Conservation (phyloP, 37 sponge, comb jelly and placozoan genomes). For the Lycopodina hypogea region DNA sequence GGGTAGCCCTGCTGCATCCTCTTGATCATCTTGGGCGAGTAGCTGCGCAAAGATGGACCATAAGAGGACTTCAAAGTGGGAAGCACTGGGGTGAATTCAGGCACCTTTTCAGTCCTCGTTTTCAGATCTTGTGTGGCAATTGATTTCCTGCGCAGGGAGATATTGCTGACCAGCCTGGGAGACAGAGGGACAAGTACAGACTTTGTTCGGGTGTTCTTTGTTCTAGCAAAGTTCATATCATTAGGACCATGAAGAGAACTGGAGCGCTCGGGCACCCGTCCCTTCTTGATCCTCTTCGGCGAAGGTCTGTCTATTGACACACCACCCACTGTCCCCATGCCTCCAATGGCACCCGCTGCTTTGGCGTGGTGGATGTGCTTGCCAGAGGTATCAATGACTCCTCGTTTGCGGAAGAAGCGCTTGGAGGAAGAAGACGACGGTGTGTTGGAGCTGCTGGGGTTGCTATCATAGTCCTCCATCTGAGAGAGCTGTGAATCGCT, state of each 20-base stretch:
- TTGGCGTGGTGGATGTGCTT: neutral
- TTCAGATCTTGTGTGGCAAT: slow-evolving; percentile 23
- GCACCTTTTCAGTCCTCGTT: neutral
- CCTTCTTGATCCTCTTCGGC: slow-evolving; percentile 25
- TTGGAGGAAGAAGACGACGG: too few relatives aligned
- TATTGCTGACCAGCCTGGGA: too few relatives aligned
- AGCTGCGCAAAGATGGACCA: neutral
- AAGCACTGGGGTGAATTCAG: neutral
- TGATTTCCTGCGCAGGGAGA: slow-evolving; percentile 22
- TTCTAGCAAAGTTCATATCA: slow-evolving; percentile 3
- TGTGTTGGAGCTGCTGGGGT: neutral
- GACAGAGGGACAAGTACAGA: too few relatives aligned
- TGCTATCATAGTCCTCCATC: slow-evolving; percentile 2
- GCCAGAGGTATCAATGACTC: neutral
- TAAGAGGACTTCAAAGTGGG: slow-evolving; percentile 19
- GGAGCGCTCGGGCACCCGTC: slow-evolving; percentile 28
- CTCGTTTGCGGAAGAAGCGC: neutral
- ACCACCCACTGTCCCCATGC: too few relatives aligned
- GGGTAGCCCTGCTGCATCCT: neutral
- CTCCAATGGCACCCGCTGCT: neutral
- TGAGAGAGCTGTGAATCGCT: slow-evolving; percentile 55
- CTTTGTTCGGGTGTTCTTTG: neutral
- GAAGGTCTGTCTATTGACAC: slow-evolving; percentile 5
- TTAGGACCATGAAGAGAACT: slow-evolving; percentile 41
- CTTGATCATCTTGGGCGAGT: slow-evolving; percentile 3